Percentiles rank a stretch among this genome's conserved stretches.
Evolutionary conservation across 2,797 vertebrate species (phyloP).

Genomic region (Synaphobranchus kaupii): DNA sequence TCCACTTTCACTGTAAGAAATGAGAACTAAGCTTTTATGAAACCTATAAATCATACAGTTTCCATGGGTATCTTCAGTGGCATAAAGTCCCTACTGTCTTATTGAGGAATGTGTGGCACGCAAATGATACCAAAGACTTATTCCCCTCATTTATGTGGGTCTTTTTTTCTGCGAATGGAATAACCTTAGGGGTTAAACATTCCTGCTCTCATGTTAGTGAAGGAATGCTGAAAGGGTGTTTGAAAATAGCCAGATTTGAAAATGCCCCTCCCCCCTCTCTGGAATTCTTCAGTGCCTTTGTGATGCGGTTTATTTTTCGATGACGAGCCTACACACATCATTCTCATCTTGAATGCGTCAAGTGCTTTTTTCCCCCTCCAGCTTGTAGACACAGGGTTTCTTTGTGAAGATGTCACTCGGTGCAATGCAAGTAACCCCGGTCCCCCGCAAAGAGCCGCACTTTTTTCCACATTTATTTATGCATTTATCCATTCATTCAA

Average conservation of each 20-base stretch:
- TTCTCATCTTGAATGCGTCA: constrained; percentile 45
- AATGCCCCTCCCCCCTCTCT: neutral
- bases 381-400: constrained; percentile 39
- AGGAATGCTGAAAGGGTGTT: constrained; percentile 18
- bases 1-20: neutral
- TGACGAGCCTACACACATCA: constrained; percentile 47
- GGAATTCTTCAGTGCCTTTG: constrained; percentile 43
- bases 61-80: constrained; percentile 66
- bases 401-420: constrained; percentile 43
- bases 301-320: constrained; percentile 49
- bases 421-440: constrained; percentile 30
- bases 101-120: constrained; percentile 71
- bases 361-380: constrained; percentile 13
- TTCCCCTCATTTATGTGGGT: constrained; percentile 45
- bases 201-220: constrained; percentile 30
- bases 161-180: constrained; percentile 40
- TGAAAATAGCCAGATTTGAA: constrained; percentile 23
- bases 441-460: constrained; percentile 33
- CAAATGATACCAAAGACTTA: constrained; percentile 53
- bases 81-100: constrained; percentile 76
- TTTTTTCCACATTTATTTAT: constrained; percentile 40
- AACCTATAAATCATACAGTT: constrained; percentile 34
- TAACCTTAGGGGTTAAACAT: constrained; percentile 47
- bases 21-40: constrained; percentile 4
- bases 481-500: constrained; percentile 36